A percentile compares a stretch with the other conserved stretches of the same genome.
Conservation (phyloP, 2,888 invertebrate genomes). For the Keiferia lycopersicella region DNA sequence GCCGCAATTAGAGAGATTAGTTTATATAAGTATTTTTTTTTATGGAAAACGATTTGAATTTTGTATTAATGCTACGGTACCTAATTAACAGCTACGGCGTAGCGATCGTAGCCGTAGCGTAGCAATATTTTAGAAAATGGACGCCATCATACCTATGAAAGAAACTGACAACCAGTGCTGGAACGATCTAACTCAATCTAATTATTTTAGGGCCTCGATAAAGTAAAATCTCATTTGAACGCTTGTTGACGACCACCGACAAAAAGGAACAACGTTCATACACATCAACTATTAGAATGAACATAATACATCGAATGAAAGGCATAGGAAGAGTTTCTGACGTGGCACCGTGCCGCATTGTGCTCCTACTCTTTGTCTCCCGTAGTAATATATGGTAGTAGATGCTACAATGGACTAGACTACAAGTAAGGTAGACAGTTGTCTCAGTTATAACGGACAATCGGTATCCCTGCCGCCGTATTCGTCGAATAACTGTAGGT, state of each 20-base stretch:
- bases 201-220: background rate
- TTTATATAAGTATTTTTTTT: too few relatives aligned
- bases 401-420: slow-evolving; percentile 15
- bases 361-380: slow-evolving; percentile 45
- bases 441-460: background rate
- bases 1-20: too few relatives aligned
- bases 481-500: background rate
- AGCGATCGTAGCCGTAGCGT: background rate
- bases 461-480: background rate
- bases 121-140: too few relatives aligned
- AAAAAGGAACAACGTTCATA: background rate
- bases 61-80: too few relatives aligned
- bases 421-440: background rate
- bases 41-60: too few relatives aligned
- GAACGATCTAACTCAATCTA: background rate
- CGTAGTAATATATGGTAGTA: slow-evolving; percentile 15
- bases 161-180: too few relatives aligned
- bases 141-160: background rate
- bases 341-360: slow-evolving; percentile 47
- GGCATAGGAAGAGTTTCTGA: slow-evolving; percentile 42
- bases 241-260: background rate
- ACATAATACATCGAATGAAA: slow-evolving; percentile 34
- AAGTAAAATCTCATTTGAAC: background rate
- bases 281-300: too few relatives aligned
- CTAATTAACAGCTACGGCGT: background rate